phyloP scores from a whole-genome alignment of 2,113 vertebrate species.

The Sebastes schlegelii region DNA sequence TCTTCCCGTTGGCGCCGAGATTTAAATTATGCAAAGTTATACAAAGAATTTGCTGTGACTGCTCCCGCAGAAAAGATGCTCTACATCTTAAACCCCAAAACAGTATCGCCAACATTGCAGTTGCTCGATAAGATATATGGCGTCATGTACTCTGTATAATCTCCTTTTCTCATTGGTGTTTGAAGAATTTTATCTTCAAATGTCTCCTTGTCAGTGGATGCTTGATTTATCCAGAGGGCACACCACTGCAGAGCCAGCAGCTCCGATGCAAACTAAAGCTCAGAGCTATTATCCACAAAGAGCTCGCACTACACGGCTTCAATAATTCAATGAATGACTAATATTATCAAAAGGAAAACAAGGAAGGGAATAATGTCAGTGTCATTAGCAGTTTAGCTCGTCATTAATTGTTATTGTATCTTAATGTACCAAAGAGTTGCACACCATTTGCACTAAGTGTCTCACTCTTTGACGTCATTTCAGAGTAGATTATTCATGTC shows the following conservation, averaged over 20 bases:
- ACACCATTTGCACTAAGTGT: slow-evolving; percentile 20
- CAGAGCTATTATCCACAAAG: slow-evolving; percentile 49
- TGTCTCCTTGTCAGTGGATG: slow-evolving; percentile 53
- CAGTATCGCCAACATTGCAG: slow-evolving; percentile 48
- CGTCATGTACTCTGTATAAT: slow-evolving; percentile 48
- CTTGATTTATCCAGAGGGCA: slow-evolving; percentile 52
- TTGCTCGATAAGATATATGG: slow-evolving; percentile 60
- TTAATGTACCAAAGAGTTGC: slow-evolving; percentile 43
- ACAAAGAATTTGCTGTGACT: slow-evolving; percentile 76
- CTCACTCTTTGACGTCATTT: not conserved
- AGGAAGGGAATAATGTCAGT: slow-evolving; percentile 32
- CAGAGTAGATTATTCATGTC: not conserved
- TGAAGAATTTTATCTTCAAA: slow-evolving; percentile 58
- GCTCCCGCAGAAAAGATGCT: slow-evolving; percentile 63
- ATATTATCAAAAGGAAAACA: slow-evolving; percentile 61
- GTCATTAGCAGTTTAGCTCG: slow-evolving; percentile 54
- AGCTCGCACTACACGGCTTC: slow-evolving; percentile 34
- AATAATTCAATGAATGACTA: slow-evolving; percentile 62
- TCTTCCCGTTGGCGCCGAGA: slow-evolving; percentile 74
- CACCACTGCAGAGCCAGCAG: slow-evolving; percentile 36
- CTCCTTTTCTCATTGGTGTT: slow-evolving; percentile 48
- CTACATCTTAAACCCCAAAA: slow-evolving; percentile 61
- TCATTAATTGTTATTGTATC: slow-evolving; percentile 51
- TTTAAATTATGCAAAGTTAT: slow-evolving; percentile 84
- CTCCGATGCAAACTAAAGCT: slow-evolving; percentile 41